Base-by-base conservation (phyloP, 2,888 invertebrate genomes). In the Phengaris arion region DNA sequence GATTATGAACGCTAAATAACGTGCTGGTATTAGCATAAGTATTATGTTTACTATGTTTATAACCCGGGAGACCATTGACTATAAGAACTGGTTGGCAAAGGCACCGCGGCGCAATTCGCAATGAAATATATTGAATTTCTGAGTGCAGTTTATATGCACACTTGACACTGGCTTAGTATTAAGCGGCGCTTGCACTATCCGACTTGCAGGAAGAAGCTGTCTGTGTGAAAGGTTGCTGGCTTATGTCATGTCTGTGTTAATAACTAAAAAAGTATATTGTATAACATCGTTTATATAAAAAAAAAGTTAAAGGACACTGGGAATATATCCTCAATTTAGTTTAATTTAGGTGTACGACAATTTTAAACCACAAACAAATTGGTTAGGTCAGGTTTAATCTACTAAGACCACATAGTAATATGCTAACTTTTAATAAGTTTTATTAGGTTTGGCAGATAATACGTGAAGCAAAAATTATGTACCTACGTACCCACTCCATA, bases 11-110 rank as follows among this genome's bases (percentile, higher is more conserved):
- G 52, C 2, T 64, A 64, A 35, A 64, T 35, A 64, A 45, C 64
- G 55, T n/a, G 55, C 13, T 6, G 9, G 35, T 45, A 64, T 64
- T 64, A 64, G 12, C 45, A 64, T 64, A 12, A 64, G 64, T 64
- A 64, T 64, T 35, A 64, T 64, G 64, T 64, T 64, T 45, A 6
- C 15, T 64, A 64, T 64, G 35, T 45, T 45, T 35, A 45, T 12
- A 45, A 10, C 35, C 13, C 35, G 22, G 15, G 59, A 10, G 15
- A 48, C 48, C 48, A 8, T 48, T 48, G 48, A 48, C 22, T 59
- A 59, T 59, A 15, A 15, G 59, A 59, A 59, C 59, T 59, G 59
- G 59, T 59, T 22, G 22, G 59, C 59, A 59, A 59, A 59, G 59
- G 59, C 9, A 59, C 59, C 59, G 22, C 59, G 59, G 15, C 15